phyloP scores from a whole-genome alignment of 2,113 vertebrate species.

The Pachycephala philippinensis region DNA sequence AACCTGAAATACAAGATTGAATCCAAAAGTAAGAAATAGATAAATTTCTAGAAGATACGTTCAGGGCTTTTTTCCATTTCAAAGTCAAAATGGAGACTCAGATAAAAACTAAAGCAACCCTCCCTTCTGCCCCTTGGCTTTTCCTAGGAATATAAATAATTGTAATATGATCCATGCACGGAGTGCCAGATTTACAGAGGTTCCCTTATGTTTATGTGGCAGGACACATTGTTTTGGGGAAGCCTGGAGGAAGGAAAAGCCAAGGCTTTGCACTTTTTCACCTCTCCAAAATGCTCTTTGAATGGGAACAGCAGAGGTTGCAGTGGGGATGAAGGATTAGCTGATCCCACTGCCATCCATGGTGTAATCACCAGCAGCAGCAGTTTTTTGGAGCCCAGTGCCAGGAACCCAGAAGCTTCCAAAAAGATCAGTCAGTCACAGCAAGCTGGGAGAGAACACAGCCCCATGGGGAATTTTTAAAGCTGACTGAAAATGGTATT shows the following conservation, averaged over 20 bases:
- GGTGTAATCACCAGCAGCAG: background rate
- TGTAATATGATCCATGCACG: background rate
- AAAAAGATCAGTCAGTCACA: background rate
- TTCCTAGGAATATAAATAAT: constrained; percentile 17
- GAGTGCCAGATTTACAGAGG: background rate
- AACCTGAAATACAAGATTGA: constrained; percentile 5
- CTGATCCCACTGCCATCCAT: background rate
- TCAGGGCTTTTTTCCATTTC: background rate
- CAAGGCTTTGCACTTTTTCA: background rate
- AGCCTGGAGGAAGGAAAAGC: background rate
- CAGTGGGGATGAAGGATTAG: background rate
- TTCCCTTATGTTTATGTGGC: background rate
- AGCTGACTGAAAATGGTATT: background rate
- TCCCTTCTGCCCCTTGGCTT: background rate
- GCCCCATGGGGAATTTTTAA: background rate
- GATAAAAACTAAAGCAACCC: constrained; percentile 4
- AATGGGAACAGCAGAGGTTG: background rate
- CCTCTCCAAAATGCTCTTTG: background rate
- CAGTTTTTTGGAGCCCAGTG: background rate
- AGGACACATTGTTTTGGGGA: background rate
- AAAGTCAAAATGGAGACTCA: constrained; percentile 9
- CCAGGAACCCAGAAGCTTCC: background rate
- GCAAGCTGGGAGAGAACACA: background rate
- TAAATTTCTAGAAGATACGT: background rate
- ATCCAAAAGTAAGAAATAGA: constrained; percentile 25